Conservation (phyloP, 1,140 invertebrate genomes). For the Leucophenga varia region DNA sequence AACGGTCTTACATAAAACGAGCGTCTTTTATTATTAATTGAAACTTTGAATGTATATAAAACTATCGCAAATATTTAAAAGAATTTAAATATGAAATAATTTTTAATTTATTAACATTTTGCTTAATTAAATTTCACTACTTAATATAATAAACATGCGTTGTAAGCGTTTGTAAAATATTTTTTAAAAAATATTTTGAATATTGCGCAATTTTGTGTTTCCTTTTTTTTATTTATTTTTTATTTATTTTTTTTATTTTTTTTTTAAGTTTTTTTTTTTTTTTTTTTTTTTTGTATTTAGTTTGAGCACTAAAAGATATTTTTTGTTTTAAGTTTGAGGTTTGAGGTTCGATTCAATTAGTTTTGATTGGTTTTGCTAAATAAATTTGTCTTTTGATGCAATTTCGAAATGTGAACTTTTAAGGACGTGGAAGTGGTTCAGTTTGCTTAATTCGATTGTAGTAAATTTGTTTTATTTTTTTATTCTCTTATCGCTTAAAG, state of each 20-base stretch:
- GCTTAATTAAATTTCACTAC: constrained; percentile 23
- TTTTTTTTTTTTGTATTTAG: constrained; percentile 5
- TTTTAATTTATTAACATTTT: constrained; percentile 17
- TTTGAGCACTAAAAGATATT: too few relatives aligned
- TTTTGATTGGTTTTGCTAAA: constrained; percentile 16
- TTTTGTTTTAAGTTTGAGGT: too few relatives aligned
- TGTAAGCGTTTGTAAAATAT: constrained; percentile 7
- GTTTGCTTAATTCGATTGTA: constrained; percentile 11
- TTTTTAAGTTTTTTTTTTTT: constrained; percentile 21
- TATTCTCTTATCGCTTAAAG: too few relatives aligned
- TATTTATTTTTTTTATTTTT: constrained; percentile 15
- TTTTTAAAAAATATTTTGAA: neutral
- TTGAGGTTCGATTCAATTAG: constrained; percentile 11
- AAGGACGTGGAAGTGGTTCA: constrained; percentile 20
- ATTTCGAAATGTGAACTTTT: constrained; percentile 16
- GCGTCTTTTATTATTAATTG: neutral
- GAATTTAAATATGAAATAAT: constrained; percentile 18
- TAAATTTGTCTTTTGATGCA: constrained; percentile 1
- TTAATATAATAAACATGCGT: constrained; percentile 22
- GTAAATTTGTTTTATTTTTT: too few relatives aligned
- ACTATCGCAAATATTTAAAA: constrained; percentile 7
- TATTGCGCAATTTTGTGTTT: constrained; percentile 15
- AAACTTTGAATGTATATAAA: too few relatives aligned
- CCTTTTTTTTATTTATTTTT: constrained; percentile 11
- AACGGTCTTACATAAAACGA: too few relatives aligned